Evolutionary conservation across 1,140 invertebrate genomes (phyloP).

Genomic region (Akabosia matsudoensis): DNA sequence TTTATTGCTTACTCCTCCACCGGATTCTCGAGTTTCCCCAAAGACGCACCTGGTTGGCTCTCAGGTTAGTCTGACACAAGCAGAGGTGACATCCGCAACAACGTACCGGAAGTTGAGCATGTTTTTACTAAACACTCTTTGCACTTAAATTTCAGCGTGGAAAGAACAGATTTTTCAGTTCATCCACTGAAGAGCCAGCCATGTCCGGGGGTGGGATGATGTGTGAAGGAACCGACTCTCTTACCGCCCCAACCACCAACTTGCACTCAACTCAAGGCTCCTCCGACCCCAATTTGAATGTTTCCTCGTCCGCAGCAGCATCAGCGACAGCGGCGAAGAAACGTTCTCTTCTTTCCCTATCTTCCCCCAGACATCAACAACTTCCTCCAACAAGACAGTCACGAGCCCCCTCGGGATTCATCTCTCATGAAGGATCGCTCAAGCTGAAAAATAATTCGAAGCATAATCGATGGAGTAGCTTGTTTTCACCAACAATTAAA

Average conservation of each 20-base stretch:
- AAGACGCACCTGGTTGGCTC: constrained; percentile 61
- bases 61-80: constrained; percentile 54
- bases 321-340: constrained; percentile 15
- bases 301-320: constrained; percentile 26
- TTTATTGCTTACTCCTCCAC: constrained; percentile 46
- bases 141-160: constrained; percentile 43
- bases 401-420: constrained; percentile 34
- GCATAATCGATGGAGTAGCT: constrained; percentile 64
- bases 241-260: constrained; percentile 25
- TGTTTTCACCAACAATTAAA: constrained; percentile 62
- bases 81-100: background rate
- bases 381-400: constrained; percentile 5
- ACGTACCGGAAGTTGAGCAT: no score
- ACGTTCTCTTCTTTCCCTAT: constrained; percentile 22
- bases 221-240: constrained; percentile 10
- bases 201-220: constrained; percentile 34
- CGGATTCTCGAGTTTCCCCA: constrained; percentile 38
- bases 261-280: constrained; percentile 15
- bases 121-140: constrained; percentile 14
- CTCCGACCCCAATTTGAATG: background rate
- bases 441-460: constrained; percentile 54
- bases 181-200: constrained; percentile 61
- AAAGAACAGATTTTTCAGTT: constrained; percentile 61
- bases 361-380: constrained; percentile 22
- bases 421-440: constrained; percentile 51